phyloP scores from a whole-genome alignment of 2,113 vertebrate species.

The Rhinogobius similis region DNA sequence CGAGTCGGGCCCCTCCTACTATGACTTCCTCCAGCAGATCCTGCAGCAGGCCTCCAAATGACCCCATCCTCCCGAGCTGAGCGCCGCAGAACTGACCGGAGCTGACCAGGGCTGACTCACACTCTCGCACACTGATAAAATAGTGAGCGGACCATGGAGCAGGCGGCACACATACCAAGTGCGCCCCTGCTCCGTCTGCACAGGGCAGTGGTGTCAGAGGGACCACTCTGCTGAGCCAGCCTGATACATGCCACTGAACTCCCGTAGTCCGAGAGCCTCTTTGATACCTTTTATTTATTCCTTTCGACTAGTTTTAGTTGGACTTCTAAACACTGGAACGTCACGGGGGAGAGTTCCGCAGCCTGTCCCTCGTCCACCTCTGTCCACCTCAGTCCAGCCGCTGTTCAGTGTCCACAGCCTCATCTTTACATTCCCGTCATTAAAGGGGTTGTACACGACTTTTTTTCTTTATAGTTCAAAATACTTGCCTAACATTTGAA shows the following conservation, averaged over 20 bases:
- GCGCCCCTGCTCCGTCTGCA: background rate
- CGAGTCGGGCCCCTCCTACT: slow-evolving; percentile 90
- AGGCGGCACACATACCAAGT: background rate
- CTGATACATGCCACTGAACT: no score
- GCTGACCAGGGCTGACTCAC: background rate
- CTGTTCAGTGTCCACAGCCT: background rate
- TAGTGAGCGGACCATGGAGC: background rate
- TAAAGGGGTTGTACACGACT: background rate
- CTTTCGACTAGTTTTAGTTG: slow-evolving; percentile 3
- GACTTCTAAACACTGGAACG: slow-evolving; percentile 54
- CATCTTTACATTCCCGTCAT: background rate
- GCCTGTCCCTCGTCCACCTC: background rate
- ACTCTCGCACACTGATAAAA: background rate
- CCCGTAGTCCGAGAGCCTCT: no score
- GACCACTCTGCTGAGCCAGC: background rate
- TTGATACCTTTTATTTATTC: slow-evolving; percentile 15
- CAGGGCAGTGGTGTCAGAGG: background rate
- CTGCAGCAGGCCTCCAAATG: slow-evolving; percentile 93
- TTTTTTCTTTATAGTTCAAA: background rate
- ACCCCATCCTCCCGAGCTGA: background rate
- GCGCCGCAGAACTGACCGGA: background rate
- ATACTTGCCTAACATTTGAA: background rate
- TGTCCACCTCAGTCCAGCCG: background rate
- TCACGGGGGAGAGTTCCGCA: background rate
- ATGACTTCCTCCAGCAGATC: slow-evolving; percentile 92